Evolutionary conservation across 2,888 invertebrate species (phyloP), one percentile per base, ranked within the genome.

Genomic region (Capitulum mitella): DNA sequence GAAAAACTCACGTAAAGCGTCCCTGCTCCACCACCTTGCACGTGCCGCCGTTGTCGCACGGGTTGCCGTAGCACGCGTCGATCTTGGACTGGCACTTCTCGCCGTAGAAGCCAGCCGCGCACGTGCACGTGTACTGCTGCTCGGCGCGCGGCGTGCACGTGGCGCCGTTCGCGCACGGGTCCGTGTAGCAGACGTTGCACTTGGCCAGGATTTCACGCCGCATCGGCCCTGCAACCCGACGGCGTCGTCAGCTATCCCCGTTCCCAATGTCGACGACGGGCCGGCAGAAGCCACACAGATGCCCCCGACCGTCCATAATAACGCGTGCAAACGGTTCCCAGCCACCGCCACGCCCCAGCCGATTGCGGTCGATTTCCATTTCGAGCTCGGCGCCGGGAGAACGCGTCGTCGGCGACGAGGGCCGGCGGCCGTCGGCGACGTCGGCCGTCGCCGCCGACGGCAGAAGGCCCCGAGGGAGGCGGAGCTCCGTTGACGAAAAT

Each of bases 31-130:
- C 87, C 81, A 98, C 93, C 83, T 92, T 92, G 87, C 99, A 99
- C 78, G 91, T 91, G 80, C 92, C 93, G 79, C 93, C 91, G 85
- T 98, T 94, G 80, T 93, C 90, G 86, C 99, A 99, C 0, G 99
- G 99, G 85, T 95, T 93, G 54, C 98, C 98, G 86, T 97, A 99
- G 88, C 99, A 99, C 80, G 98, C 98, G 87, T 99, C 98, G 84
- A 99, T 98, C 90, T 95, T 93, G 85, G 92, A 90, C 87, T 97
- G 93, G 86, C 99, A 99, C 83, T 92, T 90, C 85, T 92, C 91
- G 77, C 99, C 99, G 86, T 99, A 97, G 89, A 91, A 99, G 82
- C 98, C 98, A 34, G 96, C 93, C 77, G 95, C 91, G 87, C 98
- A 99, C 29, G 90, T 88, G 86, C 99, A 99, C 83, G 90, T 89